phyloP scores from a whole-genome alignment of 2,797 vertebrate genomes.

The Rachycentron canadum region DNA sequence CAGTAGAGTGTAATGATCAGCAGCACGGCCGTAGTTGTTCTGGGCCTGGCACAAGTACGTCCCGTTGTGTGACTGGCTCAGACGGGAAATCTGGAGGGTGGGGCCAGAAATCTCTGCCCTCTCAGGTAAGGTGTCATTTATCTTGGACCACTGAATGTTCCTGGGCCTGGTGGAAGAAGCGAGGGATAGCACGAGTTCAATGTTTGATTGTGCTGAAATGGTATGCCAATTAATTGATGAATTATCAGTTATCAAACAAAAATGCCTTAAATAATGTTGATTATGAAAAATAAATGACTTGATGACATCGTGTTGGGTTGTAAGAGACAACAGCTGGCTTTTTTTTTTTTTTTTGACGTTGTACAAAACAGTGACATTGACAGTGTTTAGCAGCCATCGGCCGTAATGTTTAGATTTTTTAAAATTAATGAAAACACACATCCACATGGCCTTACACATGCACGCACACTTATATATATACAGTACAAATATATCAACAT shows the following conservation, averaged over 20 bases:
- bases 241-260: background rate
- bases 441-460: background rate
- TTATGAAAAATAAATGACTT: background rate
- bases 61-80: conserved; percentile 92
- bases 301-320: background rate
- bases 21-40: conserved; percentile 91
- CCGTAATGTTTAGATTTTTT: background rate
- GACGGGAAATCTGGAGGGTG: conserved; percentile 88
- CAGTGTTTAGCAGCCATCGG: background rate
- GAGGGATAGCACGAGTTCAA: background rate
- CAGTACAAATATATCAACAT: too few relatives aligned
- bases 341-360: too few relatives aligned
- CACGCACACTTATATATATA: background rate
- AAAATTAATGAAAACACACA: background rate
- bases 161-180: conserved; percentile 82
- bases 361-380: too few relatives aligned
- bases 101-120: conserved; percentile 88
- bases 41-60: conserved; percentile 93
- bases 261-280: background rate
- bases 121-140: conserved; percentile 92
- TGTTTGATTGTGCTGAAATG: background rate
- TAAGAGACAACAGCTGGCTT: background rate
- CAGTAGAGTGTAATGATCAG: conserved; percentile 91
- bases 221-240: background rate
- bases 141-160: conserved; percentile 91